Evolutionary conservation across 2,888 invertebrate genomes (phyloP), one percentile per base, ranked within the genome.

Genomic region (Synanthedon vespiformis): DNA sequence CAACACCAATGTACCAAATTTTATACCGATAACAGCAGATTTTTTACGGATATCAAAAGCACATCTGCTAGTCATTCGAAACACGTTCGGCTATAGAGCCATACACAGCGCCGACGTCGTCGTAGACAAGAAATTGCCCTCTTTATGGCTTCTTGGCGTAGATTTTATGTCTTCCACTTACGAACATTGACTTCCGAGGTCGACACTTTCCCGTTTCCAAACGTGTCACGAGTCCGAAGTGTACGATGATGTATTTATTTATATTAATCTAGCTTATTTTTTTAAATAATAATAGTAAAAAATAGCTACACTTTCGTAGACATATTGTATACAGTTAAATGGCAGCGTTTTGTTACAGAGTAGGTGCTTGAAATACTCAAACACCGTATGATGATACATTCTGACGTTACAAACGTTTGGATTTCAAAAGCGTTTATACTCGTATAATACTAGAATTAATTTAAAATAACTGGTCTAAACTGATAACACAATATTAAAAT

Each of bases 141-240:
- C 76, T 80, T 80, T 80, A 81, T 70, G 69, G 72, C 72, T 68
- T 67, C 70, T 74, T 73, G 71, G 70, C 65, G 73, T 70, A 72
- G 74, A 79, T 79, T 82, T 82, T 78, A 80, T 75, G 74, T 62
- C 72, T 62, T 61, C 74, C 75, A 76, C 78, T 78, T 80, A 79
- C 74, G 73, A 67, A 73, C 74, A 76, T 73, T 77, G 77, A 77
- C 74, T 77, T 72, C 70, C 67, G 74, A 75, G 70, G 70, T 70
- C 65, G 70, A 67, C 67, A 67, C 71, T 74, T 71, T 70, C 67
- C 68, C 67, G 67, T 69, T 74, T 72, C 68, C 67, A 70, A 72
- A 69, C 70, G 66, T 68, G 69, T 50, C 27, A 40, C 34, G 50
- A 14, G 16, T 50, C 13, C 34, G 50, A 50, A 50, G 18, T 44